Conservation (phyloP, 2,113 vertebrate genomes). For the Neogale vison region DNA sequence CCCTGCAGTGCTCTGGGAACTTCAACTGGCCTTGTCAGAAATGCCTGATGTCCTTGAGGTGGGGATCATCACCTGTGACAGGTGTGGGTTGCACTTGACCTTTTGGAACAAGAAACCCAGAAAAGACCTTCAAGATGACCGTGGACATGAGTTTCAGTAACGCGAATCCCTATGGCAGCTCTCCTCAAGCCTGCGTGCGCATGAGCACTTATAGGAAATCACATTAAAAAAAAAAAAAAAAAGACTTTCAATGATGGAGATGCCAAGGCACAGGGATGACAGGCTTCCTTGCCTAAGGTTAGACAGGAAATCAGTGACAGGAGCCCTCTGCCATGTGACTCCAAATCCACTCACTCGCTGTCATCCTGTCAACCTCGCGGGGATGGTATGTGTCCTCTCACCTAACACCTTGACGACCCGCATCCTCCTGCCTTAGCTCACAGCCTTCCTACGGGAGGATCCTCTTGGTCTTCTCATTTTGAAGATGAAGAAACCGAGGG, state of each 20-base stretch:
- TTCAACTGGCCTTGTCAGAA: slow-evolving; percentile 53
- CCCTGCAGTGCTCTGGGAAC: background rate
- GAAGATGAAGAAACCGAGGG: background rate
- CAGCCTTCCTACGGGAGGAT: accelerated
- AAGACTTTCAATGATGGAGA: background rate
- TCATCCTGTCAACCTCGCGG: background rate
- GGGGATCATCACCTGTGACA: background rate
- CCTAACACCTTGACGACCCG: background rate
- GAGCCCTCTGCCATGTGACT: background rate
- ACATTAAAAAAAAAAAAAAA: background rate
- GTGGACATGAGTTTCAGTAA: background rate
- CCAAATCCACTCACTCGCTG: background rate
- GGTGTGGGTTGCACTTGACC: background rate
- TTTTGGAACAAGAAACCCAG: background rate
- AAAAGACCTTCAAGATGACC: background rate
- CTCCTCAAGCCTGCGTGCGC: background rate
- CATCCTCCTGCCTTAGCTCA: background rate
- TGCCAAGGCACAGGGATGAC: background rate
- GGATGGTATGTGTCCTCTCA: background rate
- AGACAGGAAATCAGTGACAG: background rate
- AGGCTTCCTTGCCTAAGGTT: background rate
- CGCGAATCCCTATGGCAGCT: background rate
- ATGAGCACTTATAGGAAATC: background rate
- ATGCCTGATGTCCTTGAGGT: background rate
- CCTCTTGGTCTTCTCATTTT: background rate